Conservation (phyloP, 2,888 invertebrate genomes). For the Stegana nigrithorax region DNA sequence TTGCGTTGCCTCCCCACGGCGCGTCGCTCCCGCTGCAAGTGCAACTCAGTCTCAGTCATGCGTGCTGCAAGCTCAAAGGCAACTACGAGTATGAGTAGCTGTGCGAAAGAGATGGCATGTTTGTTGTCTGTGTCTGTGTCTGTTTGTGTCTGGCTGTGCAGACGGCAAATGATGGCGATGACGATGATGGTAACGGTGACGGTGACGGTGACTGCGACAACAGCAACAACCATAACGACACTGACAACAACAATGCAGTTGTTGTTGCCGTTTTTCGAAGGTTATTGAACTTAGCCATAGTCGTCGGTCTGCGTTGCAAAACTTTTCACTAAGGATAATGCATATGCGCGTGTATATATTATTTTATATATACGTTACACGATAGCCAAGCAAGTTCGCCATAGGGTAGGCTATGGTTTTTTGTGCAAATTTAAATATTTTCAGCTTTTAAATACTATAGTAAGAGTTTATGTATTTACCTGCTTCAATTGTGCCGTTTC, state of each 20-base stretch:
- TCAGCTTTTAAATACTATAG: too few species aligned
- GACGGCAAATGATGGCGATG: slow-evolving; percentile 38
- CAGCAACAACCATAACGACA: slow-evolving; percentile 18
- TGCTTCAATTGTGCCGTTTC: too few species aligned
- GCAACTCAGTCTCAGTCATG: slow-evolving; percentile 22
- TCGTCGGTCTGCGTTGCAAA: not conserved
- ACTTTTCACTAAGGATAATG: not conserved
- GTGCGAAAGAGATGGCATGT: not conserved
- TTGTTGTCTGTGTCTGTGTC: not conserved
- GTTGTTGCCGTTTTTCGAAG: slow-evolving; percentile 47
- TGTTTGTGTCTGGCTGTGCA: slow-evolving; percentile 44
- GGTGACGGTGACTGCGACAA: slow-evolving; percentile 37
- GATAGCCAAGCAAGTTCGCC: slow-evolving; percentile 30
- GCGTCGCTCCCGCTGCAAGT: slow-evolving; percentile 16
- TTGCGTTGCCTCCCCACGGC: slow-evolving; percentile 12
- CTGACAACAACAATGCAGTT: slow-evolving; percentile 29
- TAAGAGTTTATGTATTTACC: too few species aligned
- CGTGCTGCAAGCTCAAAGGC: slow-evolving; percentile 32
- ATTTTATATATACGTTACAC: too few species aligned
- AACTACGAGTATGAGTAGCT: too few species aligned
- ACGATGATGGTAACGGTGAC: slow-evolving; percentile 35
- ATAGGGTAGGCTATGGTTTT: slow-evolving; percentile 38
- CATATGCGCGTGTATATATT: not conserved
- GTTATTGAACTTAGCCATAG: slow-evolving; percentile 51
- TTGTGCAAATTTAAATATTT: too few species aligned